phyloP scores from a whole-genome alignment of 2,797 vertebrate genomes.

The Chrosomus eos region DNA sequence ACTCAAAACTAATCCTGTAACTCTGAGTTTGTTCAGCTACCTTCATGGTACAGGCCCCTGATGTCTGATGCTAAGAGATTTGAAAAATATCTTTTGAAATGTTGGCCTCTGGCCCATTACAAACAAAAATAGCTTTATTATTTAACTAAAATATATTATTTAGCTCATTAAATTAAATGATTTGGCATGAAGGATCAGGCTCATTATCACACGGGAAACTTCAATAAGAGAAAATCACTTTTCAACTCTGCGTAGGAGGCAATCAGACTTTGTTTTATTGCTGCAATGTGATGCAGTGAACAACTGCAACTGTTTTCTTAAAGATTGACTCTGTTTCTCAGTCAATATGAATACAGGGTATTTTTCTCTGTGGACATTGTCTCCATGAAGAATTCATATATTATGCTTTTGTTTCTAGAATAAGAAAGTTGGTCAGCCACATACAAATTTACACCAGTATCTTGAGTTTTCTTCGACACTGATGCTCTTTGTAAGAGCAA shows the following conservation, averaged over 20 bases:
- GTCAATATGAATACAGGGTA: slow-evolving; percentile 12
- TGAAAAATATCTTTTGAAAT: neutral
- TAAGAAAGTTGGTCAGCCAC: neutral
- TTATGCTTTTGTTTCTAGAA: neutral
- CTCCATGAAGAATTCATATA: slow-evolving; percentile 12
- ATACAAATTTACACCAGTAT: slow-evolving; percentile 13
- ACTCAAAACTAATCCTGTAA: no score
- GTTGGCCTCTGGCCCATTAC: neutral
- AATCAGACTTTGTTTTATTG: neutral
- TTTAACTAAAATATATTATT: neutral
- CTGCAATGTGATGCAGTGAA: neutral
- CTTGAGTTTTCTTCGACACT: neutral
- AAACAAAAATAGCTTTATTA: neutral
- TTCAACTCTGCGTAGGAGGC: neutral
- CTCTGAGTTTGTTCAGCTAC: no score
- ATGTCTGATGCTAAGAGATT: neutral
- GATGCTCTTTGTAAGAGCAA: slow-evolving; percentile 18
- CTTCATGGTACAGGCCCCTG: no score
- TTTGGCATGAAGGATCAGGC: neutral
- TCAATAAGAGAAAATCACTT: slow-evolving; percentile 2
- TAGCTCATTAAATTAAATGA: slow-evolving; percentile 13
- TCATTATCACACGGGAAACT: neutral
- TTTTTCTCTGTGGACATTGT: neutral
- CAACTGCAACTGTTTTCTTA: neutral
- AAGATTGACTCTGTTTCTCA: neutral